Base-by-base conservation (phyloP, 2,888 invertebrate species). In the Petrolisthes manimaculis region DNA sequence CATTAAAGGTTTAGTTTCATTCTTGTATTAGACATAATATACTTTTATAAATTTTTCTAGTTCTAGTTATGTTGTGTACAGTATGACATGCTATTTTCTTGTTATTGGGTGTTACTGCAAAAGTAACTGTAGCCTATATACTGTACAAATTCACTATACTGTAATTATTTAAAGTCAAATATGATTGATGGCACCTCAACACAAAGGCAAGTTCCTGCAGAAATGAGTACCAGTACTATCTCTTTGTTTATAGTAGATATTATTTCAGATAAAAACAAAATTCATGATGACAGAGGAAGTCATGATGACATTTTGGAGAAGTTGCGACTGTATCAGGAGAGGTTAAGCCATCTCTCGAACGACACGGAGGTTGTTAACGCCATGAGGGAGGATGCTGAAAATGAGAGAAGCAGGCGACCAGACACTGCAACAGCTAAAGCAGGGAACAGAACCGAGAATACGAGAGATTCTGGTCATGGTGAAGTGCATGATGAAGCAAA, bases 261-360 rank as follows among this genome's bases (percentile, higher is more conserved):
- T 37, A n/a, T 79, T 79, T 67, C 74, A 86, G 86, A 82, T 81
- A 61, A 75, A 24, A 74, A 71, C 6, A 61, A 37, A 3, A n/a
- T 74, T 9, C 24, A 37, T 75, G 81, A 81, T 55, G 24, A n/a
- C 24, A 24, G 74, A 55, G 74, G 9, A 8, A 84, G 37, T 21
- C 80, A 53, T 37, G 56, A 69, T 12, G 80, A 81, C n/a, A 74
- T 14, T 5, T 54, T 81, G 6, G 74, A 61, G 21, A 86, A 74
- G 37, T 71, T 74, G 51, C 75, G 71, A 21, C 77, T 55, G n/a
- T 83, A 24, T 21, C 61, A 54, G 1, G 87, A 87, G n/a, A 37
- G 67, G 61, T n/a, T 14, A 8, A 67, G 67, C 24, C n/a, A 0
- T 56, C n/a, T 71, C 9, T 18, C 74, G 9, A 55, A 56, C 51